Evolutionary conservation across 2,888 invertebrate species (phyloP), one percentile per base, ranked within the genome.

Genomic region (Lacanobia wlatinum): DNA sequence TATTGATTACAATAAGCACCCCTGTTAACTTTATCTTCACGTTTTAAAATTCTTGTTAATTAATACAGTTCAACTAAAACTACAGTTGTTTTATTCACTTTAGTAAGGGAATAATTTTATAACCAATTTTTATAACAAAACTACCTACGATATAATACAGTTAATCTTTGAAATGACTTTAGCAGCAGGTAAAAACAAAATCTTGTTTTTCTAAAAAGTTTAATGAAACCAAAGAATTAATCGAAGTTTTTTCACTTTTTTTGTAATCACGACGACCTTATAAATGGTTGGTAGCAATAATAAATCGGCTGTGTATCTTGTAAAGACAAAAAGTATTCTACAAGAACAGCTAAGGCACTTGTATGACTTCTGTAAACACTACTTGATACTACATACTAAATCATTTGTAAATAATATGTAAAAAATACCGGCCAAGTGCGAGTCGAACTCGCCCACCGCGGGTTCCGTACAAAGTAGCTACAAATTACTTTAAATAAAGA

Each of bases 41-140:
- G 53, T 77, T 86, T 78, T 84, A 79, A 84, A 79, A 84, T 83
- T 87, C 84, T 85, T 88, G 90, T 90, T 91, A 86, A 86, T 87
- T 88, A 89, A 90, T 89, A 90, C 87, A 89, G 85, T 85, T 80
- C 71, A 66, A 80, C 80, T 75, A 80, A 80, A 80, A 61, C 10
- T 23, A 4, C 9, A 18, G 43, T 78, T 60, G 72, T 83, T 84
- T 83, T 75, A 77, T 80, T 82, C 61, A 1, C 12, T 53, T 23
- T 43, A 34, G 18, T 46, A 48, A 40, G 10, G 16, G 9, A 43
- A 16, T 34, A 2, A 34, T 34, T 34, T 34, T 34, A 12, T 43
- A 43, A 12, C 10, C 40, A 40, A 16, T 34, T 9, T 46, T 48
- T 16, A 48, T 43, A n/a, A 12, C 18, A 38, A 21, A 66, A 16